These are phyloP conservation scores for Solenopsis invicta DNA, from an alignment of 1,140 invertebrate species.

Conservation along the genomic window DNA sequence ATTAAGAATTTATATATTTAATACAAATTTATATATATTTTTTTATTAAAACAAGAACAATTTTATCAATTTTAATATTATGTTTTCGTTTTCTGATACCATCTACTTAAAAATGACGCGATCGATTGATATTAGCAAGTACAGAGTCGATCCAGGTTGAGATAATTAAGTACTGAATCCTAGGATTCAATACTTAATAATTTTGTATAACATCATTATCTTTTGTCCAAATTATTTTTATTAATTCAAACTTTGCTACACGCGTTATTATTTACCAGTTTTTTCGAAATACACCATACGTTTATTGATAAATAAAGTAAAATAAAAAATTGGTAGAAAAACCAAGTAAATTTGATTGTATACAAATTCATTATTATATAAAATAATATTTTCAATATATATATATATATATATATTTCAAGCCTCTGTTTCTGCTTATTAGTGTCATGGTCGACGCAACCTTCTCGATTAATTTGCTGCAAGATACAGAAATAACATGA, in stretches of 20 bases:
- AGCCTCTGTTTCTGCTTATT: neutral
- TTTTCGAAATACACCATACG: too few relatives aligned
- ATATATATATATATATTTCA: too few relatives aligned
- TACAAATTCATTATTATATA: constrained; percentile 32
- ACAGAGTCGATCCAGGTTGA: too few relatives aligned
- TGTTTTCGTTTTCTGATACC: too few relatives aligned
- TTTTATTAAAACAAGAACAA: too few relatives aligned
- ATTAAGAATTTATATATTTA: too few relatives aligned
- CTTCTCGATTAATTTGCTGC: neutral
- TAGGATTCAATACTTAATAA: too few relatives aligned
- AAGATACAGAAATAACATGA: neutral
- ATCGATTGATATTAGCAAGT: too few relatives aligned
- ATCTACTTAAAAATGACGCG: too few relatives aligned
- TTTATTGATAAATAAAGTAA: constrained; percentile 26
- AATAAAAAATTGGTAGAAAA: neutral
- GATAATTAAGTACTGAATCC: too few relatives aligned
- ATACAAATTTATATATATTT: too few relatives aligned
- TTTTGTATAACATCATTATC: neutral
- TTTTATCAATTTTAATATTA: too few relatives aligned
- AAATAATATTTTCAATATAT: neutral
- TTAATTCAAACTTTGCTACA: constrained; percentile 49
- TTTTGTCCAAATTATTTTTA: constrained; percentile 11
- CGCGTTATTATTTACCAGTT: neutral
- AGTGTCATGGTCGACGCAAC: neutral
- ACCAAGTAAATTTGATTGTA: neutral